Percentiles rank a stretch among this genome's conserved stretches.
Conservation (phyloP, 2,888 invertebrate species). For the Alentia gelatinosa region DNA sequence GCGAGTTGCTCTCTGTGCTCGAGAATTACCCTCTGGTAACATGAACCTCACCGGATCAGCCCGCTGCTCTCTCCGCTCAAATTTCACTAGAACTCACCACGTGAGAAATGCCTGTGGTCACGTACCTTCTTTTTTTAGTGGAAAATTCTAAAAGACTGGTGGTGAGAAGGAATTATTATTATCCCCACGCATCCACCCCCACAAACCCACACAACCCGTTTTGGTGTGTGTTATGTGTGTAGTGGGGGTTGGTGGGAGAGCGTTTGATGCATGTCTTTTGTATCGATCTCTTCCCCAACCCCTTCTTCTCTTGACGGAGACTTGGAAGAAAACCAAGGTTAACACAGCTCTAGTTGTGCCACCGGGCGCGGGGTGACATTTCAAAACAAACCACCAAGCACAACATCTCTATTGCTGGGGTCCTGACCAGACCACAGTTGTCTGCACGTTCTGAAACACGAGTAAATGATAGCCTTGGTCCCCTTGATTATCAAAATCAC, state of each 20-base stretch:
- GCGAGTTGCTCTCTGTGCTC: neutral
- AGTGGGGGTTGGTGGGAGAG: neutral
- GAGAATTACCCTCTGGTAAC: slow-evolving; percentile 17
- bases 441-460: slow-evolving; percentile 15
- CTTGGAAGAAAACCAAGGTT: slow-evolving; percentile 17
- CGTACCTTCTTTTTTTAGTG: neutral
- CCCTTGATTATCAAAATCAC: slow-evolving; percentile 42
- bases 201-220: neutral
- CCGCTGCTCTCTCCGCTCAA: neutral
- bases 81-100: slow-evolving; percentile 3
- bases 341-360: slow-evolving; percentile 27
- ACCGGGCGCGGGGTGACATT: neutral
- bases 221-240: neutral
- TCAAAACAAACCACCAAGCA: slow-evolving; percentile 26
- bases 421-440: neutral
- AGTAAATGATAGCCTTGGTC: slow-evolving; percentile 36
- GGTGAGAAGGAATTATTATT: neutral
- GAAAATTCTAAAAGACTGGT: neutral
- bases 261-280: slow-evolving; percentile 12
- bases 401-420: neutral
- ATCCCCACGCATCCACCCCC: neutral
- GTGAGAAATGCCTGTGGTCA: slow-evolving; percentile 16
- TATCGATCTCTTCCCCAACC: slow-evolving; percentile 1
- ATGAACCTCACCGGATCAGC: slow-evolving; percentile 32
- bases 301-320: neutral